phyloP scores from a whole-genome alignment of 2,797 vertebrate genomes.

The Myioborus miniatus region DNA sequence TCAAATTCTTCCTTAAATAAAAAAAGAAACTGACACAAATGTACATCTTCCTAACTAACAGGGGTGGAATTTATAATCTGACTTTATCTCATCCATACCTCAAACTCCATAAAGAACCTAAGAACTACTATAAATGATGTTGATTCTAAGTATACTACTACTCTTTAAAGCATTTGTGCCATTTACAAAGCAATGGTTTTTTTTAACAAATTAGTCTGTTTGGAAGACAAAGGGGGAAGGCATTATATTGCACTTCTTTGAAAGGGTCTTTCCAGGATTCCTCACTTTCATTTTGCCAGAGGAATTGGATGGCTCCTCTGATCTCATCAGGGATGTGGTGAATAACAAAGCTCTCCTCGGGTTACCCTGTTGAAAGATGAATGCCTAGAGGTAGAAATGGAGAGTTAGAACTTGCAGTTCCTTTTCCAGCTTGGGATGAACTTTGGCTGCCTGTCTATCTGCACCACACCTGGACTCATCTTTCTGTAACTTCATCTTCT shows the following conservation, averaged over 20 bases:
- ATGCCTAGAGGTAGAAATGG: not conserved
- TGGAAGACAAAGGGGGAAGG: not conserved
- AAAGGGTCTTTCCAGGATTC: not conserved
- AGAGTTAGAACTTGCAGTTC: not conserved
- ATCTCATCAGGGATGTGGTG: not conserved
- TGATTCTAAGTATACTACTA: not conserved
- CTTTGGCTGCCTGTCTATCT: not conserved
- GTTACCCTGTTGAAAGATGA: not conserved
- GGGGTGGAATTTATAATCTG: not conserved
- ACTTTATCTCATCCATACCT: not conserved
- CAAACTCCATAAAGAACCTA: not conserved
- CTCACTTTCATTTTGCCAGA: not conserved
- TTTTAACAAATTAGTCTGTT: not conserved
- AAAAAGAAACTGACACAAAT: not conserved
- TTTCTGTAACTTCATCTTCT: not conserved
- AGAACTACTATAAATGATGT: not conserved
- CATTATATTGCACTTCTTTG: not conserved
- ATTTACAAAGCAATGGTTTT: not conserved
- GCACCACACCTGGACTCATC: not conserved
- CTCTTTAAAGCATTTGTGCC: not conserved
- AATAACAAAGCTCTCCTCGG: not conserved
- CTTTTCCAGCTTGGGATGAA: not conserved
- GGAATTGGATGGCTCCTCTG: not conserved
- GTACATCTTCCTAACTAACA: not conserved
- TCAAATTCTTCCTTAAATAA: not conserved